These are phyloP conservation scores for Psettodes erumei DNA, from an alignment of 2,113 vertebrate genomes.

Conservation along the genomic window DNA sequence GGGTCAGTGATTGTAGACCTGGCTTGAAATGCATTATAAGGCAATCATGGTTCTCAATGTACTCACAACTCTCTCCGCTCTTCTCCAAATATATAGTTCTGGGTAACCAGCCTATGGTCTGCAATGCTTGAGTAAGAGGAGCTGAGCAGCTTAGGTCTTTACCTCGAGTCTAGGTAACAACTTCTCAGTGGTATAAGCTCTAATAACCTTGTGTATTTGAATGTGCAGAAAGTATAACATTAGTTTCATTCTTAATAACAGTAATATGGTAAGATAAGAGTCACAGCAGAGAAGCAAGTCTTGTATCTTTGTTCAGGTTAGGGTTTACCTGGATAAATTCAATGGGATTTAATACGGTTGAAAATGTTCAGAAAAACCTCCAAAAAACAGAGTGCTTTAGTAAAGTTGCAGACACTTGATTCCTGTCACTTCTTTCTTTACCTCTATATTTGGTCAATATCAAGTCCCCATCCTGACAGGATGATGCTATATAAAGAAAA, in stretches of 20 bases:
- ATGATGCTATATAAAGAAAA: conserved; percentile 61
- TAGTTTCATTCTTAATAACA: neutral
- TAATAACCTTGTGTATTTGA: neutral
- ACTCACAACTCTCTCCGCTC: conserved; percentile 7
- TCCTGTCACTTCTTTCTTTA: conserved; percentile 23
- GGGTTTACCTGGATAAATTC: neutral
- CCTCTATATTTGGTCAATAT: conserved; percentile 24
- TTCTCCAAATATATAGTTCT: neutral
- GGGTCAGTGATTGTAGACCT: neutral
- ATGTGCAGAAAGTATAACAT: neutral
- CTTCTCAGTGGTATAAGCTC: neutral
- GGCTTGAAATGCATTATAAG: neutral
- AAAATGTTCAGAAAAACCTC: neutral
- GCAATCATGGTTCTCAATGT: neutral
- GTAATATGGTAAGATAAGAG: neutral
- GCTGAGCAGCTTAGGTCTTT: neutral
- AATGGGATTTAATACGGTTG: neutral
- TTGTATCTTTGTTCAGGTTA: neutral
- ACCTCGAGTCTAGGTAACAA: neutral
- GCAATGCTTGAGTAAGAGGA: neutral
- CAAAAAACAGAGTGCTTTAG: neutral
- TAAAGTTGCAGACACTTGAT: conserved; percentile 8
- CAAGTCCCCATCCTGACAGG: neutral
- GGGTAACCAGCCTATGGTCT: neutral
- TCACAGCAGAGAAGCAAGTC: neutral